These are phyloP conservation scores for Idaea biselata DNA, from an alignment of 2,888 invertebrate species.

Conservation along the genomic window DNA sequence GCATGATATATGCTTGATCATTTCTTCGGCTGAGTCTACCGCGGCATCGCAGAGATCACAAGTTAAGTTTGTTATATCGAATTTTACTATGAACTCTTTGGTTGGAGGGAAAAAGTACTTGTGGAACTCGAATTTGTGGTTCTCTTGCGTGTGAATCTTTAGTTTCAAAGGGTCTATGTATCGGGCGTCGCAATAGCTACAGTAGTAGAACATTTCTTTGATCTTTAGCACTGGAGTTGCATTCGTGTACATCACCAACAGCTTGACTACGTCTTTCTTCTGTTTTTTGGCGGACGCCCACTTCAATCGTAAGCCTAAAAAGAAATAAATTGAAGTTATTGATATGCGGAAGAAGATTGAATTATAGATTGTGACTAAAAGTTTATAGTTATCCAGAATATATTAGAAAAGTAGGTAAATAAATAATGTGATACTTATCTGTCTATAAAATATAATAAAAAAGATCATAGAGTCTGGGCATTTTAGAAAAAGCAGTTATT, in stretches of 20 bases:
- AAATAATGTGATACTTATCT: no score
- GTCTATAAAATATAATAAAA: no score
- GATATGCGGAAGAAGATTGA: neutral
- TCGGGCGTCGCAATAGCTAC: slow-evolving; percentile 44
- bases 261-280: slow-evolving; percentile 13
- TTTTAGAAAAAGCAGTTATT: no score
- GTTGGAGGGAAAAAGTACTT: slow-evolving; percentile 9
- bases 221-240: slow-evolving; percentile 47
- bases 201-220: slow-evolving; percentile 42
- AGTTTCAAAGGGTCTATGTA: slow-evolving; percentile 41
- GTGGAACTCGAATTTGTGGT: slow-evolving; percentile 14
- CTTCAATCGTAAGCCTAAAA: neutral
- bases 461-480: no score
- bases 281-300: neutral
- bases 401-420: no score
- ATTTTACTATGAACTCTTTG: slow-evolving; percentile 17
- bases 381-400: neutral
- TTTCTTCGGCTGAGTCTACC: slow-evolving; percentile 9
- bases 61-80: slow-evolving; percentile 20
- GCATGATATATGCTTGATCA: slow-evolving; percentile 16
- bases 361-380: neutral
- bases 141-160: slow-evolving; percentile 41
- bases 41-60: slow-evolving; percentile 16
- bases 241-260: slow-evolving; percentile 43
- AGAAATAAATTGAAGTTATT: slow-evolving; percentile 1